Conservation (phyloP, 2,113 vertebrate species). For the Mustela nigripes region DNA sequence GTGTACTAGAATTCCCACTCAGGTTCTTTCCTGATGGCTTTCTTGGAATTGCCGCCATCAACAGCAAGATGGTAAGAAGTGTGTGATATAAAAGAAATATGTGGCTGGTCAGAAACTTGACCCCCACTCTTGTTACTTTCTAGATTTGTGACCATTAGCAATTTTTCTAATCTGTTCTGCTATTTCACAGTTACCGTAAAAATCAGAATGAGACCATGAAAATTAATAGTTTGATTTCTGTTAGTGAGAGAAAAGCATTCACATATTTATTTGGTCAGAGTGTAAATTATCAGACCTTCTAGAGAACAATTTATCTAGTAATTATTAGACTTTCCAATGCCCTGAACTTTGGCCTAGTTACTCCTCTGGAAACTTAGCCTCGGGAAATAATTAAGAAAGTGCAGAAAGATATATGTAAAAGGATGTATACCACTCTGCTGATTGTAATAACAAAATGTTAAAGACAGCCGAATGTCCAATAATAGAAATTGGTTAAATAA, state of each 20-base stretch:
- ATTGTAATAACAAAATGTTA: conserved; percentile 44
- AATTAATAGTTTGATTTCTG: background rate
- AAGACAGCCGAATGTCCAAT: background rate
- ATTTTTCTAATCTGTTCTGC: background rate
- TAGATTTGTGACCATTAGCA: background rate
- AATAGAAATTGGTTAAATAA: background rate
- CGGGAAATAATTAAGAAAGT: conserved; percentile 49
- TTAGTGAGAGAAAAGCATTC: background rate
- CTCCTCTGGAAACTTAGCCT: conserved; percentile 53
- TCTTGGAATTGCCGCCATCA: background rate
- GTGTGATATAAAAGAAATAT: background rate
- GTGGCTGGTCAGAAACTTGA: background rate
- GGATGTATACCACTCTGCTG: too few species aligned
- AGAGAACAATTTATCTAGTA: conserved; percentile 43
- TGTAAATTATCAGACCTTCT: background rate
- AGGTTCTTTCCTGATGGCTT: conserved; percentile 38
- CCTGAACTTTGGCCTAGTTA: conserved; percentile 4
- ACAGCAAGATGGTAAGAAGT: background rate
- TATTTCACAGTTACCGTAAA: background rate
- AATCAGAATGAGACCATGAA: conserved; percentile 33
- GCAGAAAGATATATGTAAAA: conserved; percentile 45
- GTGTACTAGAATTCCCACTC: conserved; percentile 13
- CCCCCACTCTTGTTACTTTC: background rate
- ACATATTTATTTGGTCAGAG: background rate
- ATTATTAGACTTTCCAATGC: conserved; percentile 60